Percentiles rank a stretch among this genome's conserved stretches.
Conservation (phyloP, 2,113 vertebrate species). For the Rynchops niger region DNA sequence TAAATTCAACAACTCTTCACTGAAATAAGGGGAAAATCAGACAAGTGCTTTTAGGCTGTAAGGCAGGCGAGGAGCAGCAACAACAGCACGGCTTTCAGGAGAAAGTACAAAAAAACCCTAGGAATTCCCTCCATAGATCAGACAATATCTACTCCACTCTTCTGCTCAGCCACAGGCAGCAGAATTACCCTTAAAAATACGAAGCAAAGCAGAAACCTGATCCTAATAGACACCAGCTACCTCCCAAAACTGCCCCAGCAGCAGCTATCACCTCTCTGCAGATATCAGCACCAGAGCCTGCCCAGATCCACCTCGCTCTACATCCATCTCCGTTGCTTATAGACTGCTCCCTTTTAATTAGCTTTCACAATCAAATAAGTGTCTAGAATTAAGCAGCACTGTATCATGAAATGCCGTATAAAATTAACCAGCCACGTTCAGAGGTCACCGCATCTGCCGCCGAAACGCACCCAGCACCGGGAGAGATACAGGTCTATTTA, state of each 20-base stretch:
- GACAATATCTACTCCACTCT: background rate
- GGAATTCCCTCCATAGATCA: background rate
- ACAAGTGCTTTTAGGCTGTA: background rate
- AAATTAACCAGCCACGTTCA: background rate
- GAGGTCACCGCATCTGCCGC: background rate
- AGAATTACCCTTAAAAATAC: background rate
- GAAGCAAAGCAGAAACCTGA: background rate
- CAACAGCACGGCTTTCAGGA: background rate
- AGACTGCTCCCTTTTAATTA: conserved; percentile 37
- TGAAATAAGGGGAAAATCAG: background rate
- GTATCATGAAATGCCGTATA: background rate
- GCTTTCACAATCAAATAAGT: background rate
- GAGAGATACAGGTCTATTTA: background rate
- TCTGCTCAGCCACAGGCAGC: background rate
- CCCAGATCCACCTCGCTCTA: accelerated
- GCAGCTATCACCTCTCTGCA: background rate
- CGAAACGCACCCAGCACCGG: background rate
- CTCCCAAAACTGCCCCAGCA: background rate
- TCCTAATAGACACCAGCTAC: background rate
- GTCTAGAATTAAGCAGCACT: background rate
- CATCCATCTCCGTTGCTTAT: background rate
- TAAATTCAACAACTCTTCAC: background rate
- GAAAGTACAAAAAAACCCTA: background rate
- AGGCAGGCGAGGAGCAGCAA: background rate
- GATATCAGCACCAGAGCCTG: background rate